Conservation (phyloP, 2,888 invertebrate genomes). For the Callyntrura guangdongensis region DNA sequence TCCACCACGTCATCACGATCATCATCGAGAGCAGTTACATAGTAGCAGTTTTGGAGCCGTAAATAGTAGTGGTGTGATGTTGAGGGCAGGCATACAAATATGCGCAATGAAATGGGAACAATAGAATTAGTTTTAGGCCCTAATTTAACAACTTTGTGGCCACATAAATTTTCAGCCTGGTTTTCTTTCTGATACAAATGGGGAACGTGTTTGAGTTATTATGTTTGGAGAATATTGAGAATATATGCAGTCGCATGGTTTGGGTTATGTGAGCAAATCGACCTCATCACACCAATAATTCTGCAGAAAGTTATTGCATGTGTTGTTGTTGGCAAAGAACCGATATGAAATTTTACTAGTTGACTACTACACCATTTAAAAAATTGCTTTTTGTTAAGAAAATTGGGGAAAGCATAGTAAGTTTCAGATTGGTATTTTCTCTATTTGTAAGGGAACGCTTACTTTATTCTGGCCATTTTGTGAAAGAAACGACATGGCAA, state of each 20-base stretch:
- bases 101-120: conserved; percentile 23
- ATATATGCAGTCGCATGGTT: no score
- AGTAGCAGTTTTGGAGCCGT: no score
- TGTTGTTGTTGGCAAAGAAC: conserved; percentile 14
- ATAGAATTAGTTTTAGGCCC: conserved; percentile 68
- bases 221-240: no score
- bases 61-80: not conserved
- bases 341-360: not conserved
- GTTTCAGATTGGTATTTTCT: no score
- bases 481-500: no score
- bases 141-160: conserved; percentile 74
- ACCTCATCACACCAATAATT: not conserved
- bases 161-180: conserved; percentile 67
- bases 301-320: conserved; percentile 39
- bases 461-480: no score
- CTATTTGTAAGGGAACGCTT: no score
- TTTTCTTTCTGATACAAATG: conserved; percentile 36
- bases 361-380: no score
- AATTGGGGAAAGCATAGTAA: no score
- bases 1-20: conserved; percentile 9
- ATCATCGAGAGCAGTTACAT: not conserved
- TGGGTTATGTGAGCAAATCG: not conserved
- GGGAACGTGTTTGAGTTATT: conserved; percentile 6
- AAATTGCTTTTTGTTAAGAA: no score
- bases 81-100: conserved; percentile 27